Percentiles rank a stretch among this genome's conserved stretches.
Evolutionary conservation across 30 jellyfish, hydroid and myxozoan species (phyloP).

Genomic region (Catostylus mosaicus): DNA sequence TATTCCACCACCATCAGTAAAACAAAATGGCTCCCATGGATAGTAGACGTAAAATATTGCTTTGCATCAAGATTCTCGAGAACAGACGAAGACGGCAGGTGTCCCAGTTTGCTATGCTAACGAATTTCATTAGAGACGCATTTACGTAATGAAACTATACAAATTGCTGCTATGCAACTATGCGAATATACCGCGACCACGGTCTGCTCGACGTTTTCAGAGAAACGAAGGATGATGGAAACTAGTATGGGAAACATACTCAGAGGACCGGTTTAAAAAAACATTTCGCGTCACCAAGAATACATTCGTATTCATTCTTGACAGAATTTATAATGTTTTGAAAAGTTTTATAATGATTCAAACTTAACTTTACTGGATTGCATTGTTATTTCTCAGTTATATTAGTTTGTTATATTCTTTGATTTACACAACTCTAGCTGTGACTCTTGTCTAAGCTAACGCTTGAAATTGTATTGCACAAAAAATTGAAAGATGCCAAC

Average conservation of each 20-base stretch:
- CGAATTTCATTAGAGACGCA: constrained; percentile 24
- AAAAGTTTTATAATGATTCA: too few species aligned
- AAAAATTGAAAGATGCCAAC: too few species aligned
- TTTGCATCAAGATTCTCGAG: constrained; percentile 14
- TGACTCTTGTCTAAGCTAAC: too few species aligned
- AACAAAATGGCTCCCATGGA: too few species aligned
- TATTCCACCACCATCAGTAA: too few species aligned
- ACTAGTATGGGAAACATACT: constrained; percentile 40
- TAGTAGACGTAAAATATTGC: too few species aligned
- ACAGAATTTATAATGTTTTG: constrained; percentile 31
- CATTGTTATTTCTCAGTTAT: too few species aligned
- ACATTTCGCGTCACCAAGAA: constrained; percentile 35
- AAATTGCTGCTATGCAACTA: background rate
- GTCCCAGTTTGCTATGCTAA: constrained; percentile 27
- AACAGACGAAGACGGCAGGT: constrained; percentile 33
- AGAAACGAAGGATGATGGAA: constrained; percentile 62
- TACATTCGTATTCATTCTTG: constrained; percentile 35
- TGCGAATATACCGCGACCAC: constrained; percentile 24
- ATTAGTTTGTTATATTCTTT: too few species aligned
- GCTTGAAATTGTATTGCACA: too few species aligned
- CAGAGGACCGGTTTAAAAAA: too few species aligned
- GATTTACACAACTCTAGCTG: too few species aligned
- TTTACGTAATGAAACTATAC: constrained; percentile 13
- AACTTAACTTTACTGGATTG: too few species aligned
- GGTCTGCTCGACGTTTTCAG: constrained; percentile 46